Evolutionary conservation across 2,113 vertebrate genomes (phyloP).

Genomic region (Rhipidura dahli): DNA sequence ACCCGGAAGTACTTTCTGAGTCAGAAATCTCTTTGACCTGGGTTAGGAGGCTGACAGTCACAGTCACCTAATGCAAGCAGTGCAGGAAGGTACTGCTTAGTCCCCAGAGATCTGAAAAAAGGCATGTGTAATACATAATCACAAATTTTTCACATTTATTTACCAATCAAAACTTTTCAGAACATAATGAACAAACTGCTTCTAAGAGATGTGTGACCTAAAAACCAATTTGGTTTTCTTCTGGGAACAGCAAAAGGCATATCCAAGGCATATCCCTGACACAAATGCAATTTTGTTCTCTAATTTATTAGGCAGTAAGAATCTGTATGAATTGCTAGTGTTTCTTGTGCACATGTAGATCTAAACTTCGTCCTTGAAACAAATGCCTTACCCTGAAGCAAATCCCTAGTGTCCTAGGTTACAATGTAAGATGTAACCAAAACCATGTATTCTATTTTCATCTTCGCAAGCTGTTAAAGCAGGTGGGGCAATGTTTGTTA

Average conservation of each 20-base stretch:
- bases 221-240: neutral
- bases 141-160: neutral
- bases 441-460: too few species aligned
- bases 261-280: neutral
- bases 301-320: neutral
- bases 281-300: neutral
- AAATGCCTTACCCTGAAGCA: neutral
- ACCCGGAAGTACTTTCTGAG: neutral
- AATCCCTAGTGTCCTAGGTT: neutral
- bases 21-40: neutral
- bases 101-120: neutral
- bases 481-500: too few species aligned
- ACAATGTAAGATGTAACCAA: too few species aligned
- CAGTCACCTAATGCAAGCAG: neutral
- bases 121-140: neutral
- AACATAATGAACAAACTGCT: neutral
- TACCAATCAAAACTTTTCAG: neutral
- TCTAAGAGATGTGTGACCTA: neutral
- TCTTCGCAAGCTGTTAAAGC: too few species aligned
- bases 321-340: neutral
- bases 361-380: neutral
- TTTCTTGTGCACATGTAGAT: neutral
- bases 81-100: neutral
- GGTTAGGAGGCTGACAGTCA: neutral
- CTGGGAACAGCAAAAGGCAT: neutral